Conservation (phyloP, 2,888 invertebrate genomes). For the Odontothrips loti region DNA sequence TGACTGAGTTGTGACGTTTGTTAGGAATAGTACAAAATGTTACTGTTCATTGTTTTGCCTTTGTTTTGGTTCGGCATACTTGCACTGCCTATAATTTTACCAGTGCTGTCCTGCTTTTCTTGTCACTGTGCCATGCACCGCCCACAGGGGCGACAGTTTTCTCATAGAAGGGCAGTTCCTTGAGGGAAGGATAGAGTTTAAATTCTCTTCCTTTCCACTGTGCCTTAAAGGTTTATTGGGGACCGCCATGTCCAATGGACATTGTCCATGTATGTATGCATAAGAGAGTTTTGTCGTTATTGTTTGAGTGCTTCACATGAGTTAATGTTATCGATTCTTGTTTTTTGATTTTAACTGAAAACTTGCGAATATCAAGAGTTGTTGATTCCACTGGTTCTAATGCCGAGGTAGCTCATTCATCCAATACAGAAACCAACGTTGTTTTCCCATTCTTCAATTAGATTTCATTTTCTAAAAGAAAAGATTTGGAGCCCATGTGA, state of each 20-base stretch:
- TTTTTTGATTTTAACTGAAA: neutral
- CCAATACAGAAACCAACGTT: too few species aligned
- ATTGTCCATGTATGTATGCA: neutral
- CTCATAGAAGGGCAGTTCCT: neutral
- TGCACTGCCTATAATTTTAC: neutral
- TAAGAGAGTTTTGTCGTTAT: neutral
- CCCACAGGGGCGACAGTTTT: neutral
- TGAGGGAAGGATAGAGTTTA: too few species aligned
- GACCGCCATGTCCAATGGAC: too few species aligned
- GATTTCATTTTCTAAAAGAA: neutral
- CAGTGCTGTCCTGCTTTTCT: neutral
- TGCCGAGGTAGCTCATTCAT: too few species aligned
- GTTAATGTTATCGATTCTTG: neutral
- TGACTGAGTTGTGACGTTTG: neutral
- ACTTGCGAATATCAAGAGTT: neutral
- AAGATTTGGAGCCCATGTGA: neutral
- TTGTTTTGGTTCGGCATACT: neutral
- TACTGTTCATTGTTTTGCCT: slow-evolving; percentile 14
- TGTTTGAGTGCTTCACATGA: neutral
- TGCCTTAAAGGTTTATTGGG: too few species aligned
- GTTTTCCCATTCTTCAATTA: neutral
- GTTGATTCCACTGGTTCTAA: too few species aligned
- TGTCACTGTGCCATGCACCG: slow-evolving; percentile 2
- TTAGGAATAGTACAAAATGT: neutral
- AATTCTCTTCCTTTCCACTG: too few species aligned